Conservation (phyloP, 2,113 vertebrate genomes). For the Oryzias curvinotus region DNA sequence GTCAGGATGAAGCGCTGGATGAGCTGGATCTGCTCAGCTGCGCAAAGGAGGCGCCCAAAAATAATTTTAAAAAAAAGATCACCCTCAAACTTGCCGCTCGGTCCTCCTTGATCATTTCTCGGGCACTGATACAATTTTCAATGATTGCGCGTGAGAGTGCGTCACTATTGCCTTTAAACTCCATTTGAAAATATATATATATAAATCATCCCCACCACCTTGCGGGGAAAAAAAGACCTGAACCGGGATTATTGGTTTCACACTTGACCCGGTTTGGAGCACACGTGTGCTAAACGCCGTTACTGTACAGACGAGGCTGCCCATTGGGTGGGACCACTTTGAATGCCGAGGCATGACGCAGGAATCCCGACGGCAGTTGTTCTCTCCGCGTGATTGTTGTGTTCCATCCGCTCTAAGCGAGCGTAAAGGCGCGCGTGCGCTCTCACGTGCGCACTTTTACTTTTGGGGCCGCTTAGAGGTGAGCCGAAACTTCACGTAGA, state of each 20-base stretch:
- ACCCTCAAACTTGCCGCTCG: not conserved
- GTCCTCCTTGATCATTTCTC: not conserved
- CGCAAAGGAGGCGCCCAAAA: not conserved
- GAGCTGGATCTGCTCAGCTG: no score
- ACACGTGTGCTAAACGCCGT: no score
- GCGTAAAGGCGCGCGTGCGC: no score
- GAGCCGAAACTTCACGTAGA: conserved; percentile 22
- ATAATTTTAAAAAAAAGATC: not conserved
- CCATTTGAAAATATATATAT: no score
- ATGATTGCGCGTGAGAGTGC: conserved; percentile 20
- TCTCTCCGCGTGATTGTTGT: not conserved
- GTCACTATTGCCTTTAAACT: conserved; percentile 18
- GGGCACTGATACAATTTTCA: conserved; percentile 18
- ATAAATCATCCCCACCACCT: not conserved
- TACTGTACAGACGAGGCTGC: conserved; percentile 19
- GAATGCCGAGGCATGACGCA: conserved; percentile 62
- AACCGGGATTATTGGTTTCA: no score
- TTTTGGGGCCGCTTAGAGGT: conserved; percentile 46
- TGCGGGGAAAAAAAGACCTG: not conserved
- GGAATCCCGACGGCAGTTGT: conserved; percentile 17
- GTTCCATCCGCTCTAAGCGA: not conserved
- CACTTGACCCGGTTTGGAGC: no score
- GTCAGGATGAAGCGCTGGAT: no score
- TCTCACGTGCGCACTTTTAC: no score
- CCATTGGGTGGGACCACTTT: conserved; percentile 52